Evolutionary conservation across 2,113 vertebrate genomes (phyloP).

Genomic region (Oreochromis aureus): DNA sequence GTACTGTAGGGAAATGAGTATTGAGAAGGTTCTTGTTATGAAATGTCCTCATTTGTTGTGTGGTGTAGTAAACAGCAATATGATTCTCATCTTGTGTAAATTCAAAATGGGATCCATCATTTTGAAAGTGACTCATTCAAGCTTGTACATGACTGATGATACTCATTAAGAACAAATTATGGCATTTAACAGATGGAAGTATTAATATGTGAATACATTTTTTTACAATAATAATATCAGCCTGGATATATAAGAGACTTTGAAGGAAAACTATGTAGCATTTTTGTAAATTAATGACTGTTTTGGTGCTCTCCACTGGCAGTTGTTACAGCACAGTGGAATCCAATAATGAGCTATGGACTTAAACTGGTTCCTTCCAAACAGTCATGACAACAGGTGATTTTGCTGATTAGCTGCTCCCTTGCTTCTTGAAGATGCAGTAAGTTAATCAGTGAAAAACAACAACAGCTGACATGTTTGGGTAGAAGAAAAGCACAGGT

Average conservation of each 20-base stretch:
- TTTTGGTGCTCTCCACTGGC: neutral
- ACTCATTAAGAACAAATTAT: neutral
- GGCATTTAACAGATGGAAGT: neutral
- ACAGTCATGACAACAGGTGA: slow-evolving; percentile 5
- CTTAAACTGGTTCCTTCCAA: neutral
- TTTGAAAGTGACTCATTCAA: neutral
- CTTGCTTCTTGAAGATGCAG: neutral
- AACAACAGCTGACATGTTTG: neutral
- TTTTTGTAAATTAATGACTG: neutral
- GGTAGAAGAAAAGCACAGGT: neutral
- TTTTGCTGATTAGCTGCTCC: slow-evolving; percentile 6
- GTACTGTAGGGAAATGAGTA: neutral
- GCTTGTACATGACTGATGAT: neutral
- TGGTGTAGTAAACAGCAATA: neutral
- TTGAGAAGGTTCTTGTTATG: neutral
- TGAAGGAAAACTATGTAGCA: neutral
- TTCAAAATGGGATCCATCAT: neutral
- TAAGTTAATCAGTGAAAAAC: neutral
- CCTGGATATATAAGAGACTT: neutral
- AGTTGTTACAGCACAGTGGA: neutral
- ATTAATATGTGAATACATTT: neutral
- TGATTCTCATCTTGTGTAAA: neutral
- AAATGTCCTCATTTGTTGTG: neutral
- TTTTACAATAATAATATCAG: neutral
- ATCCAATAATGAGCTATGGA: neutral